A percentile compares a stretch with the other conserved stretches of the same genome.
phyloP scores from a whole-genome alignment of 2,797 vertebrate genomes.

The Ataeniobius toweri region DNA sequence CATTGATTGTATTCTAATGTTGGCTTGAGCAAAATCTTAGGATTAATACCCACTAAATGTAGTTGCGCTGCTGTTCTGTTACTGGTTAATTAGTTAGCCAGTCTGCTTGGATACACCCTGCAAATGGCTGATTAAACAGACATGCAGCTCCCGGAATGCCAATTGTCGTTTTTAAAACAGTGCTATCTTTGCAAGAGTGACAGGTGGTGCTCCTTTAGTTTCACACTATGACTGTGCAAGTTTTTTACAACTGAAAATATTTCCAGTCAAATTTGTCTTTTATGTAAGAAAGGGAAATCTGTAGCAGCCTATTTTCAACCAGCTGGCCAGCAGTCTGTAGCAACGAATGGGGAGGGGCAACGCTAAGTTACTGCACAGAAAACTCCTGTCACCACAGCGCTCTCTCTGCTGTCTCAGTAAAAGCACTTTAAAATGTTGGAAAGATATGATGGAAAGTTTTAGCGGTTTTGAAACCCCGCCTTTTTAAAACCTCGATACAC shows the following conservation, averaged over 20 bases:
- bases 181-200: neutral
- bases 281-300: neutral
- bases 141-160: neutral
- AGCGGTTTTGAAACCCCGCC: neutral
- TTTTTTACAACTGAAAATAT: neutral
- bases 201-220: neutral
- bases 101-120: neutral
- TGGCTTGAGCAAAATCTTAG: neutral
- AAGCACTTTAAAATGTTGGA: neutral
- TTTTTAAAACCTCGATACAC: neutral
- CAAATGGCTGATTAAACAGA: neutral
- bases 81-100: neutral
- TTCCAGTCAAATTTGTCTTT: neutral
- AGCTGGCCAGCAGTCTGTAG: neutral
- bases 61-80: neutral
- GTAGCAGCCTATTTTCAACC: neutral
- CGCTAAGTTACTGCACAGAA: neutral
- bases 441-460: neutral
- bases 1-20: neutral
- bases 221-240: neutral
- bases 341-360: neutral
- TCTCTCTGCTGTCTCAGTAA: neutral
- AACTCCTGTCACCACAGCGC: neutral
- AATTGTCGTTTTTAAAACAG: neutral
- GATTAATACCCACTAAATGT: neutral